Base-by-base conservation (phyloP, 2,113 vertebrate species). In the Otis tarda region DNA sequence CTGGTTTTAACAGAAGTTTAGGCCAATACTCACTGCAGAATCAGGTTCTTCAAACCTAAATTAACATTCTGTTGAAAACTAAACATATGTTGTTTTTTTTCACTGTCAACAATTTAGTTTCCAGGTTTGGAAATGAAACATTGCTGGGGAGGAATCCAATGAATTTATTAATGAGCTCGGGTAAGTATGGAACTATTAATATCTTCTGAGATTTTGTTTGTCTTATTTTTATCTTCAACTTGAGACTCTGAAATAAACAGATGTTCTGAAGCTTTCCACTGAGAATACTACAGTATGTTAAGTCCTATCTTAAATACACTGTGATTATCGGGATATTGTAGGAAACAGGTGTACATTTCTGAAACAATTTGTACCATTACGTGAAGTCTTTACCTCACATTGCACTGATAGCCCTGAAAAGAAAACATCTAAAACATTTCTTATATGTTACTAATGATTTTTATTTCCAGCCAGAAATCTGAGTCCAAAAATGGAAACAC, bases 71-170 rank as follows among this genome's bases (percentile, higher is more conserved):
- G 56, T 95, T 95, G 74, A 89, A 73, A 97, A 95, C 15, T 67
- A 90, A 97, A 55, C 67, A 73, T 91, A 75, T 70, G 71, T 77
- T 55, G 35, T 9, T 81, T 84, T 65, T 96, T 78, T 95, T 93
- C 57, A 94, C 35, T 88, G 83, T 96, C 93, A 97, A 94, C 96
- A 86, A 59, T 97, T 96, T 96, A 98, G 98, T 99, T 99, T 98
- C 98, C 99, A 96, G 98, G 98, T 95, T 97, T 99, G 98, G 98
- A 71, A 53, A 97, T 97, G 74, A 99, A 93, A 98, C 65, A 97
- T 98, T 95, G 97, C 98, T n/a, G 98, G 98, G 97, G 98, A 99
- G 94, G 98, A 99, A 98, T 99, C 98, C 69, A 99, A 98, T 98
- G 98, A 98, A 92, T 99, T 99, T 98, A 98, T 99, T 97, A 99